Evolutionary conservation across 2,888 invertebrate genomes (phyloP).

Genomic region (Orthosia incerta): DNA sequence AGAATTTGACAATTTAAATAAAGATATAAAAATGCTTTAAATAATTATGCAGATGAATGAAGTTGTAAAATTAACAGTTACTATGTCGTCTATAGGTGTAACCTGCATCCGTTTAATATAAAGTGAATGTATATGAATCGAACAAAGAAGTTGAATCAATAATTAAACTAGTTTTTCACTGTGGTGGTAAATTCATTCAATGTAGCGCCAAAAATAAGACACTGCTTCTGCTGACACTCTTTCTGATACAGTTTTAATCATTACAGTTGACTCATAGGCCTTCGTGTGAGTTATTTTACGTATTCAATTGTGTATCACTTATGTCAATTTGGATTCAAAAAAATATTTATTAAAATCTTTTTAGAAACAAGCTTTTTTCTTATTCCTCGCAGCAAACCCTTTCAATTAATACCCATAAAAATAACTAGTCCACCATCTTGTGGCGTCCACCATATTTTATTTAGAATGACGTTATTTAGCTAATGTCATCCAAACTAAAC

Average conservation of each 20-base stretch:
- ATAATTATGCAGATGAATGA: slow-evolving; percentile 16
- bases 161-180: neutral
- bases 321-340: too few relatives aligned
- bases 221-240: neutral
- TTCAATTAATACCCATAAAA: too few relatives aligned
- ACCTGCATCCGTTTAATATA: neutral
- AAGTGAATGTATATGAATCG: neutral
- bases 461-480: too few relatives aligned
- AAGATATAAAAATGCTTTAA: slow-evolving; percentile 18
- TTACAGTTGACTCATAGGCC: neutral
- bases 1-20: slow-evolving; percentile 11
- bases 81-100: neutral
- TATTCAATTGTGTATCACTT: too few relatives aligned
- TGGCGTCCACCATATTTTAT: too few relatives aligned
- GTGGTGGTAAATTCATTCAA: neutral
- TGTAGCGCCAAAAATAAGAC: neutral
- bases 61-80: slow-evolving; percentile 33
- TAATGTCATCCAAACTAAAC: too few relatives aligned
- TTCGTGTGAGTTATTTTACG: too few relatives aligned
- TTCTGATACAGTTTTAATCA: neutral
- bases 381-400: too few relatives aligned
- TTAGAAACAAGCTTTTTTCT: too few relatives aligned
- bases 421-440: too few relatives aligned
- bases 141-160: neutral
- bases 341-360: too few relatives aligned